phyloP scores from a whole-genome alignment of 2,797 vertebrate species.

The Kryptopterus vitreolus region DNA sequence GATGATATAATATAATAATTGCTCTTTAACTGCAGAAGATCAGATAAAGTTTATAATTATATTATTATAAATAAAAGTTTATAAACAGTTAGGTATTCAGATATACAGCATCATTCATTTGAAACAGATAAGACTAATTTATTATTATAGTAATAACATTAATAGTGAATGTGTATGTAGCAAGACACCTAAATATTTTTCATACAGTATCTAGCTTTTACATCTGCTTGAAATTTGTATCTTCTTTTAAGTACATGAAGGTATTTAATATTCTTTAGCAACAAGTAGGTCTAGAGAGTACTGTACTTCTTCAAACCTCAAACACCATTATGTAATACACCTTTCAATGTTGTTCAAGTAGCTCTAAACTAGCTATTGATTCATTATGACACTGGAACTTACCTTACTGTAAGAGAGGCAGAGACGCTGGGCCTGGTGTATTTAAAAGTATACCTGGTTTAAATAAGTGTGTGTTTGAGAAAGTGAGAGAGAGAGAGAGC shows the following conservation, averaged over 20 bases:
- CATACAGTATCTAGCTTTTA: neutral
- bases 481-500: constrained; percentile 16
- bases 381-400: constrained; percentile 19
- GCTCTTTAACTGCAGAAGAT: neutral
- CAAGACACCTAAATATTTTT: neutral
- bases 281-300: neutral
- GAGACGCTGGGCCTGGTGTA: constrained; percentile 10
- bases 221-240: neutral
- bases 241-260: neutral
- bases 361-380: neutral
- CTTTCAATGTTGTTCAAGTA: neutral
- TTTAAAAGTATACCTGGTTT: constrained; percentile 14
- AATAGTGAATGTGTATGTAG: neutral
- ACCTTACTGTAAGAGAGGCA: constrained; percentile 37
- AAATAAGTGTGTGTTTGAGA: constrained; percentile 24
- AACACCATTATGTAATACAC: neutral
- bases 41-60: neutral
- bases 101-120: neutral
- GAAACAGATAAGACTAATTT: neutral
- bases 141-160: neutral
- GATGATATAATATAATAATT: neutral
- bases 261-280: neutral
- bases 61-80: too few species aligned
- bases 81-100: neutral
- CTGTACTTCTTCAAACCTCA: neutral